phyloP scores from a whole-genome alignment of 2,888 invertebrate species.

The Drosophila subquinaria region DNA sequence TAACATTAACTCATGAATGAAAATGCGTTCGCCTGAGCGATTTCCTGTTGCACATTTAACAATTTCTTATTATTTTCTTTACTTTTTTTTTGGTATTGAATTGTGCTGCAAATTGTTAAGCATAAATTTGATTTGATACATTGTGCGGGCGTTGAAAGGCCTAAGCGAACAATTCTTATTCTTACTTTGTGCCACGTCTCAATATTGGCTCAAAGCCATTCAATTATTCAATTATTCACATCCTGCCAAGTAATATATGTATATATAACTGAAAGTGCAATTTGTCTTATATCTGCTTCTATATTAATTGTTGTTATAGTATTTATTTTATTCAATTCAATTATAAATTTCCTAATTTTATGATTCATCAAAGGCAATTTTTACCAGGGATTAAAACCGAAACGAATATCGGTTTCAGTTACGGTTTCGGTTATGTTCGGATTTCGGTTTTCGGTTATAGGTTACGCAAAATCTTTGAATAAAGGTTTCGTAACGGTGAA shows the following conservation, averaged over 20 bases:
- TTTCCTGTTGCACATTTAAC: slow-evolving; percentile 62
- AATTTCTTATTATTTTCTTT: slow-evolving; percentile 1
- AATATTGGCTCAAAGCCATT: slow-evolving; percentile 22
- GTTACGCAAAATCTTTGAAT: too few species aligned
- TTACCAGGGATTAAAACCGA: too few species aligned
- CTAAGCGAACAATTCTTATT: slow-evolving; percentile 31
- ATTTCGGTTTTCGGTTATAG: too few species aligned
- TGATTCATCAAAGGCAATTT: slow-evolving; percentile 4
- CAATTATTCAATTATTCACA: slow-evolving; percentile 18
- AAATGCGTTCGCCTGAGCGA: slow-evolving; percentile 77
- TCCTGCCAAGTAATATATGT: slow-evolving; percentile 40
- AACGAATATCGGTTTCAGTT: too few species aligned
- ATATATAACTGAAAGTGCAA: slow-evolving; percentile 43
- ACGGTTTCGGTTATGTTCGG: too few species aligned
- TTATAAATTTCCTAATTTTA: not conserved
- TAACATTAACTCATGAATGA: slow-evolving; percentile 77
- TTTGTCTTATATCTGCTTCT: slow-evolving; percentile 26
- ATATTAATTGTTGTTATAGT: not conserved
- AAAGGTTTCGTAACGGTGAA: too few species aligned
- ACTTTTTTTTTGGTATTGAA: not conserved
- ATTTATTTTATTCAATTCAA: not conserved
- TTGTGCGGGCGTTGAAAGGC: slow-evolving; percentile 61
- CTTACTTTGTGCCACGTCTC: slow-evolving; percentile 25
- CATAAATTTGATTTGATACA: slow-evolving; percentile 66
- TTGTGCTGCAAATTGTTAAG: slow-evolving; percentile 49